Base-by-base conservation (phyloP, 2,888 invertebrate genomes). In the Morinoia aosen region DNA sequence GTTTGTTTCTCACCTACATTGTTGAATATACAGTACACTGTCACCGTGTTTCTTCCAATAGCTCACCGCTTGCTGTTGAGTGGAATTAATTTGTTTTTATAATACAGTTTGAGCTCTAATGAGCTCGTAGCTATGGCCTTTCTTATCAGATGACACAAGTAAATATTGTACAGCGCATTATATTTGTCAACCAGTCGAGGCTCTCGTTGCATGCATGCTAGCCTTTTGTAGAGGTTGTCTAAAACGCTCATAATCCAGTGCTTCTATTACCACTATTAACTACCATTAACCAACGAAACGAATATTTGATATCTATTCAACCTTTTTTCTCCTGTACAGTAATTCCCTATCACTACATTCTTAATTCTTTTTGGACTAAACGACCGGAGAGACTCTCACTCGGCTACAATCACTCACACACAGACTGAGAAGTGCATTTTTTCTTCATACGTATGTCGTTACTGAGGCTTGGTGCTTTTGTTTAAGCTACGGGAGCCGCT, bases 401-500 rank as follows among this genome's bases (percentile, higher is more conserved):
- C 76, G 61, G 12, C 61, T 12, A 61, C 19, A 16, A 76, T 76
- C 25, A 10, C 76, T 76, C 33, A 76, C 25, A 33, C 33, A 76
- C 25, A 33, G 76, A 76, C 76, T 76, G 76, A 76, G 76, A 25
- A 76, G 76, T 33, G 10, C 16, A 76, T 25, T 33, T 76, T 8
- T 76, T 76, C 76, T 33, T 76, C 16, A 76, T 76, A 61, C 61
- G 61, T 61, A 33, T 76, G 76, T 76, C 76, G 76, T 90, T 90
- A 40, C 90, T 90, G 90, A 90, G 90, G 90, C 90, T 12, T 57
- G 93, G 57, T 93, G 93, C 93, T 93, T 93, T 93, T 57, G 56
- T 93, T 93, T 57, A 93, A 93, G 93, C 93, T 57, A 93, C 93
- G 93, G 93, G 58, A 93, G 93, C 93, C 33, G 57, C 57, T 57